A percentile compares a stretch with the other conserved stretches of the same genome.
These are phyloP conservation scores for Rhabdomys pumilio DNA, from an alignment of 2,797 vertebrate genomes.

Conservation along the genomic window DNA sequence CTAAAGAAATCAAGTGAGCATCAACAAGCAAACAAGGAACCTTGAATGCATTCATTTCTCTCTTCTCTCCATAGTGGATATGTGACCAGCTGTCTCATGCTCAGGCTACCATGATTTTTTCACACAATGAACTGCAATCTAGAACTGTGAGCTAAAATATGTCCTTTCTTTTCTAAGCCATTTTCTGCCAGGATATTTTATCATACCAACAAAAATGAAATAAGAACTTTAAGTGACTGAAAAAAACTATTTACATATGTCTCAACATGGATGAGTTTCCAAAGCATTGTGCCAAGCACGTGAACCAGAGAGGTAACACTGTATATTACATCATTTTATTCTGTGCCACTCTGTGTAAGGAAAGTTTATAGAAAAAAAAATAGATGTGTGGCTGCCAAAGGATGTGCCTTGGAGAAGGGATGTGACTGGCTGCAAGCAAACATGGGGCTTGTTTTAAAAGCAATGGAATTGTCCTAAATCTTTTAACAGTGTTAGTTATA, in stretches of 20 bases:
- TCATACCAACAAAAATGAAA: not conserved
- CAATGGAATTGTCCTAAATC: not conserved
- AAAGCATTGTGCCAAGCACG: not conserved
- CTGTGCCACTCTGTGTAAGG: conserved; percentile 19
- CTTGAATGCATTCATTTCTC: too few species aligned
- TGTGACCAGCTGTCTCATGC: not conserved
- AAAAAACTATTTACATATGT: not conserved
- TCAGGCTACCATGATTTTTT: not conserved
- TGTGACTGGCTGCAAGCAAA: not conserved
- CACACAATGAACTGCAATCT: too few species aligned
- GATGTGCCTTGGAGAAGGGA: not conserved
- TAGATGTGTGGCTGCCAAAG: not conserved
- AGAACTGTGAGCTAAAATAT: not conserved
- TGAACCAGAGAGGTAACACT: not conserved
- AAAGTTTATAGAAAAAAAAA: conserved; percentile 1
- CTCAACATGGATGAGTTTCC: not conserved
- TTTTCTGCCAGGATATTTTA: not conserved
- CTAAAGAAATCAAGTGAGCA: not conserved
- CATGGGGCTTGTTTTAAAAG: not conserved
- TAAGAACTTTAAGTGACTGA: not conserved
- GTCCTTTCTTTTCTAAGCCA: not conserved
- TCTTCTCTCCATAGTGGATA: not conserved
- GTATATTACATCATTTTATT: not conserved
- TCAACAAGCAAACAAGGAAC: not conserved
- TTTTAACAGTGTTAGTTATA: not conserved